Conservation (phyloP, 2,797 vertebrate species). For the Tiaroga cobitis region DNA sequence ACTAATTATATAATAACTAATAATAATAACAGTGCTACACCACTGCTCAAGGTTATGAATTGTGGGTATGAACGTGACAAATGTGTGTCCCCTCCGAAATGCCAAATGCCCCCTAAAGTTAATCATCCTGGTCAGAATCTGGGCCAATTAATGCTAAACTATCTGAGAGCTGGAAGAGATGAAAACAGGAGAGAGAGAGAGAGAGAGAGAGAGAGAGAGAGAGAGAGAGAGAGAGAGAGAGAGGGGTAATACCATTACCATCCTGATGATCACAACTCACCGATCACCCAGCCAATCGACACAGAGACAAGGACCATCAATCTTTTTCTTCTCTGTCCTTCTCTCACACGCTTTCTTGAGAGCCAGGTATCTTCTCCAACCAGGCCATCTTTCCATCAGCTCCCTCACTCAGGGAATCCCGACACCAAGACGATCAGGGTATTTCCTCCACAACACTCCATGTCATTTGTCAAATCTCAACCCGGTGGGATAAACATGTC, state of each 20-base stretch:
- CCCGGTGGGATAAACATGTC: constrained; percentile 54
- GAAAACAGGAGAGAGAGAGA: background rate
- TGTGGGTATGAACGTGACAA: background rate
- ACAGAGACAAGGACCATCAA: constrained; percentile 7
- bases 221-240: background rate
- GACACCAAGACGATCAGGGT: constrained; percentile 56
- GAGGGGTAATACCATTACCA: constrained; percentile 10
- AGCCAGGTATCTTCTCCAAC: constrained; percentile 19
- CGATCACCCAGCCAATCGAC: constrained; percentile 5
- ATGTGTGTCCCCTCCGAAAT: background rate
- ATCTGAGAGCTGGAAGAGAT: constrained; percentile 2
- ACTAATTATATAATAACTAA: background rate
- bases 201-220: too few relatives aligned
- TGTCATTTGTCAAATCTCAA: constrained; percentile 60
- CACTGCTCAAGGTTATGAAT: background rate
- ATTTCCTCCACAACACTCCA: constrained; percentile 56
- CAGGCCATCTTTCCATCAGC: background rate
- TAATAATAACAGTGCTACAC: background rate
- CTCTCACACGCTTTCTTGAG: background rate
- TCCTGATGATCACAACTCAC: constrained; percentile 1
- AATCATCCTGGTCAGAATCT: background rate
- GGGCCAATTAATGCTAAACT: background rate
- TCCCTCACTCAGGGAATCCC: constrained; percentile 65
- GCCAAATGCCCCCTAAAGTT: background rate
- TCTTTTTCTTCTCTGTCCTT: constrained; percentile 13